Percentiles rank a stretch among this genome's conserved stretches.
These are phyloP conservation scores for Morbakka virulenta DNA, from an alignment of 30 jellyfish, hydroid and myxozoan genomes.

Conservation along the genomic window DNA sequence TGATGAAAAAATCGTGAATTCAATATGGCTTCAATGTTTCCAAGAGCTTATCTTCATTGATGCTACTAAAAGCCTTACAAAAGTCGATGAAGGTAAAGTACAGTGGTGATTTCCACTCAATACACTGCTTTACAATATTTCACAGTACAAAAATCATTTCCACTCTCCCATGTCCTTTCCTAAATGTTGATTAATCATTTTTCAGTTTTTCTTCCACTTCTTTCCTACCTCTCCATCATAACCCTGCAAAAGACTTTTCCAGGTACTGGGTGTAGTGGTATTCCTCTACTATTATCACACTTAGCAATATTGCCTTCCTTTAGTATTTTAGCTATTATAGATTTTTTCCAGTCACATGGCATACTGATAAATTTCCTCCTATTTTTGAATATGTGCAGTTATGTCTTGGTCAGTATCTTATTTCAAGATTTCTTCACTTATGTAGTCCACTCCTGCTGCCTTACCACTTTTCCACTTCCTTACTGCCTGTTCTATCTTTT, in stretches of 20 bases:
- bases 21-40: conserved; percentile 2
- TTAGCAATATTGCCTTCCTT: not conserved
- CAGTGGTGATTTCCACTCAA: conserved; percentile 23
- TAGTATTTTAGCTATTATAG: not conserved
- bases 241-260: not conserved
- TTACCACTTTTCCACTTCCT: not conserved
- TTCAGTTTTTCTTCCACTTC: not conserved
- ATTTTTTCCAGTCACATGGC: not conserved
- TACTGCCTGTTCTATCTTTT: not conserved
- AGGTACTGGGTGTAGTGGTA: not conserved
- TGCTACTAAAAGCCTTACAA: conserved; percentile 47
- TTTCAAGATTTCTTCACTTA: not conserved
- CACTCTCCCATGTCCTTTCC: conserved; percentile 30
- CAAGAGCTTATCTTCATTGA: conserved; percentile 34
- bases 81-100: conserved; percentile 36
- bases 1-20: not conserved
- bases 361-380: not conserved
- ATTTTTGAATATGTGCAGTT: not conserved
- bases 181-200: conserved; percentile 34
- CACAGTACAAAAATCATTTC: conserved; percentile 6
- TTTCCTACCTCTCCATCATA: not conserved
- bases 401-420: not conserved
- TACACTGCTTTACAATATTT: conserved; percentile 42
- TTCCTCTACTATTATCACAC: not conserved
- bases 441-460: not conserved